Conservation (phyloP, 2,113 vertebrate species). For the Haplotaxodon microlepis region DNA sequence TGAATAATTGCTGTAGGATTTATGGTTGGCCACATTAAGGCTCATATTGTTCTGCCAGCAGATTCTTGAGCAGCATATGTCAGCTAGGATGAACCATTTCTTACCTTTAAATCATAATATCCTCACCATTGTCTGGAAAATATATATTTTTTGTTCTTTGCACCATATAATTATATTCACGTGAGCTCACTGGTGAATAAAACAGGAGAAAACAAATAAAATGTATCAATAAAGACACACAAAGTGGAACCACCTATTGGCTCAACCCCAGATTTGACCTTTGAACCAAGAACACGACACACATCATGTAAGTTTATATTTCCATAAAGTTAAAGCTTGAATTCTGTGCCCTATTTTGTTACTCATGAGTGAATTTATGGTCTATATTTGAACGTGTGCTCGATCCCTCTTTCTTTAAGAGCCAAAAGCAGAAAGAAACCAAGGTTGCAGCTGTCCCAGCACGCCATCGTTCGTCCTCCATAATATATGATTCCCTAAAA, state of each 20-base stretch:
- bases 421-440: not conserved
- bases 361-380: not conserved
- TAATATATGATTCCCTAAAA: slow-evolving; percentile 24
- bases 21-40: not conserved
- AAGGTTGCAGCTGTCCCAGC: not conserved
- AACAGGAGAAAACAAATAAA: not conserved
- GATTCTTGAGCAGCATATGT: not conserved
- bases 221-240: not conserved
- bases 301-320: not conserved
- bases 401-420: not conserved
- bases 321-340: not conserved
- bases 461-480: not conserved
- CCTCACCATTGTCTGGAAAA: not conserved
- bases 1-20: not conserved
- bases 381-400: not conserved
- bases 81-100: not conserved
- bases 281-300: not conserved
- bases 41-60: not conserved
- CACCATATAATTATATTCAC: not conserved
- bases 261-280: not conserved
- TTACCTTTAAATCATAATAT: not conserved
- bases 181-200: not conserved
- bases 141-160: not conserved
- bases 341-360: not conserved
- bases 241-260: not conserved